A percentile compares a stretch with the other conserved stretches of the same genome.
phyloP scores from a whole-genome alignment of 2,888 invertebrate species.

The Leptopilina syphax region DNA sequence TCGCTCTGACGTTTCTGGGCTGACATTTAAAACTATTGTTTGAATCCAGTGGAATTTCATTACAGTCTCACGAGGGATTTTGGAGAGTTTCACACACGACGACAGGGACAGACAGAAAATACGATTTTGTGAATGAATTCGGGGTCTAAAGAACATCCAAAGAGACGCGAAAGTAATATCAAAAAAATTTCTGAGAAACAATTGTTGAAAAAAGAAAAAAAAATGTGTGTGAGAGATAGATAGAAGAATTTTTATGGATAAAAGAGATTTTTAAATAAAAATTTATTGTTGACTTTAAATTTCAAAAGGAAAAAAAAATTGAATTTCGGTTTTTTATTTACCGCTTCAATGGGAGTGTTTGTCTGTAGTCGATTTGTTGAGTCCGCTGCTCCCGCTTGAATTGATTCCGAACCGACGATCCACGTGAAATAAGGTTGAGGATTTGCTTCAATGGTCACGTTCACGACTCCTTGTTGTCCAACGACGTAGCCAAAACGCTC shows the following conservation, averaged over 20 bases:
- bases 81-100: constrained; percentile 54
- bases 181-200: constrained; percentile 53
- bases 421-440: constrained; percentile 85
- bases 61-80: constrained; percentile 52
- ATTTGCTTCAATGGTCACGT: constrained; percentile 85
- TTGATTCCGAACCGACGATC: constrained; percentile 80
- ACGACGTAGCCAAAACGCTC: constrained; percentile 87
- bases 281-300: constrained; percentile 4
- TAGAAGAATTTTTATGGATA: not conserved
- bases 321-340: constrained; percentile 63
- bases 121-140: constrained; percentile 52
- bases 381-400: constrained; percentile 79
- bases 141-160: constrained; percentile 28
- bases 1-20: constrained; percentile 9
- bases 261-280: not conserved
- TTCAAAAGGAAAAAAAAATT: constrained; percentile 37
- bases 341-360: constrained; percentile 77
- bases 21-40: constrained; percentile 40
- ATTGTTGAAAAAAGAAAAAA: not conserved
- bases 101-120: constrained; percentile 50
- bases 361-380: constrained; percentile 78
- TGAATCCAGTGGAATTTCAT: constrained; percentile 59
- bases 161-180: constrained; percentile 58
- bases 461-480: constrained; percentile 84
- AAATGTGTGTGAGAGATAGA: not conserved